A percentile compares a stretch with the other conserved stretches of the same genome.
Conservation (phyloP, 2,113 vertebrate species). For the Ageneiosus marmoratus region DNA sequence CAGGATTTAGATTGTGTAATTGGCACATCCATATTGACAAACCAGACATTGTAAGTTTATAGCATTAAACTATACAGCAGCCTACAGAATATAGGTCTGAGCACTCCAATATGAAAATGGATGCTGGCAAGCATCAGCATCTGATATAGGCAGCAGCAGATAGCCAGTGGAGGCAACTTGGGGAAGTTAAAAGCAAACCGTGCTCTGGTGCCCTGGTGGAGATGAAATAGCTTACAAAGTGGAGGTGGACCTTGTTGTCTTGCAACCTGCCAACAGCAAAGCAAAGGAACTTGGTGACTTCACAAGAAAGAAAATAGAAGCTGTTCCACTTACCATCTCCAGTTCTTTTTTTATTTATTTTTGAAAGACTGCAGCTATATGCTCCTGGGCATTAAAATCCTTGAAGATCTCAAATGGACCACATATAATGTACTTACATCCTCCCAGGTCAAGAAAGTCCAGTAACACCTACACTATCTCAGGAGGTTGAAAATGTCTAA, state of each 20-base stretch:
- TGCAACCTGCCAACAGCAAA: background rate
- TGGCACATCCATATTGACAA: background rate
- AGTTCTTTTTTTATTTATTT: background rate
- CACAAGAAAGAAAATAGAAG: background rate
- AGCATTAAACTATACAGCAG: background rate
- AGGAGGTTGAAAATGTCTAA: background rate
- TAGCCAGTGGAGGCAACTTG: background rate
- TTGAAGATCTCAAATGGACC: background rate
- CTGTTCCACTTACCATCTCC: background rate
- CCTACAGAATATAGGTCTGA: background rate
- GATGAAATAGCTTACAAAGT: background rate
- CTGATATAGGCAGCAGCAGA: background rate
- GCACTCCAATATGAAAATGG: background rate
- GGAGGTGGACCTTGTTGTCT: background rate
- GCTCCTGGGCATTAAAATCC: background rate
- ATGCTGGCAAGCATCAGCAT: background rate
- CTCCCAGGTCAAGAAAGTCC: background rate
- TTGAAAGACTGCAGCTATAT: background rate
- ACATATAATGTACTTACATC: background rate
- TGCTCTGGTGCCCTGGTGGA: background rate
- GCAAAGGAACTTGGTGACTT: background rate
- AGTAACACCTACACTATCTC: background rate
- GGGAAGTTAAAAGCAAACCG: background rate
- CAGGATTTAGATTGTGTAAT: background rate
- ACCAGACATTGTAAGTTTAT: background rate